These are phyloP conservation scores for Hippotragus niger DNA, from an alignment of 2,113 vertebrate genomes.

Conservation along the genomic window DNA sequence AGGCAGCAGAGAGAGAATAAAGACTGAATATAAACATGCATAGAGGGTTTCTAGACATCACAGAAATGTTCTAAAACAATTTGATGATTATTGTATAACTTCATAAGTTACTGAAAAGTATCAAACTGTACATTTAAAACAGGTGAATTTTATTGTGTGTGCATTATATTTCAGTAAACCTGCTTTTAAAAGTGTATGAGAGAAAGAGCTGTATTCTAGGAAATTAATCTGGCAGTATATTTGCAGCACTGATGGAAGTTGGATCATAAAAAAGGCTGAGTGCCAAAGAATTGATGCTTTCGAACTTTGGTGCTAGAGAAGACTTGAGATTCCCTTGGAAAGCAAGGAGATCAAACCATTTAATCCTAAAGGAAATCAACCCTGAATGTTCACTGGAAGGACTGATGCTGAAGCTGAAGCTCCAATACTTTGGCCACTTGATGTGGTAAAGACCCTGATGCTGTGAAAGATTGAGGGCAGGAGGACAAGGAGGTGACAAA, in stretches of 20 bases:
- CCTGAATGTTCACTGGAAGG: background rate
- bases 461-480: background rate
- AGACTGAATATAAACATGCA: background rate
- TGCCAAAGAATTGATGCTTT: background rate
- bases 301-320: background rate
- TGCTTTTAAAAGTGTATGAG: background rate
- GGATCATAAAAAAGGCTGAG: background rate
- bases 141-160: background rate
- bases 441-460: background rate
- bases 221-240: background rate
- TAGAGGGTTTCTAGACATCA: background rate
- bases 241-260: background rate
- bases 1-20: background rate
- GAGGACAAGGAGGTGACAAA: background rate
- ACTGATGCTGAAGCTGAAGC: background rate
- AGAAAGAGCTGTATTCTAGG: background rate
- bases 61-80: background rate
- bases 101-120: background rate
- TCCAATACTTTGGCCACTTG: background rate
- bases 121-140: background rate
- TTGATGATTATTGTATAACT: background rate
- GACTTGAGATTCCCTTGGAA: background rate
- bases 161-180: background rate
- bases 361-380: background rate
- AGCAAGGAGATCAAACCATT: background rate